Base-by-base conservation (phyloP, 2,797 vertebrate species). In the Babyrousa celebensis region DNA sequence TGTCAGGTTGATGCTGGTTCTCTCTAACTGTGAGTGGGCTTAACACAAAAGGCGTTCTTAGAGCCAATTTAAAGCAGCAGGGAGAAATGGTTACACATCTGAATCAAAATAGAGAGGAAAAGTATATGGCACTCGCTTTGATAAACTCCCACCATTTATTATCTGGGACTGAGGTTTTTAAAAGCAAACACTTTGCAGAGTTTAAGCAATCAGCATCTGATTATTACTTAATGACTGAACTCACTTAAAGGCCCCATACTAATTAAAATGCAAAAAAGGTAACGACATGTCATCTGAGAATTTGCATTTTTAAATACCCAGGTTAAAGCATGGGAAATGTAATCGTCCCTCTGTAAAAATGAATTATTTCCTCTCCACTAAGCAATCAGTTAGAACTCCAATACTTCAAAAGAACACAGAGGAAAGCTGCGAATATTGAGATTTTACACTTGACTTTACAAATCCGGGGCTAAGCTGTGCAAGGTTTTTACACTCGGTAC, bases 111-210 rank as follows among this genome's bases (percentile, higher is more conserved):
- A 85, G 68, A 85, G 67, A 79, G 82, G 94, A 82, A 92, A 96
- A 96, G 65, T 91, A 95, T 96, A 93, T 67, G 79, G 82, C 63
- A 89, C 65, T 96, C 94, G 87, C 90, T 94, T 96, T 96, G 88
- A 96, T 94, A 95, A 97, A 97, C 83, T 94, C 63, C 79, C 84
- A 97, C 88, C 54, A 70, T 95, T 97, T 97, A 96, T 95, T 94
- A 97, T 95, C 92, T 89, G 65, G 43, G 71, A 89, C 62, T 48
- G 23, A 79, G 91, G 11, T 70, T 96, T 95, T 90, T 63, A 80
- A 96, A 89, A 93, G 95, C 82, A 96, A 97, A 90, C 74, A 96
- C 85, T 94, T 72, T 60, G 52, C 95, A 84, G 91, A 93, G 78
- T 89, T 96, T 75, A 85, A 97, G 96, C 90, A 96, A 96, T 97